Evolutionary conservation across 2,888 invertebrate species (phyloP).

Genomic region (Dendrolimus houi): DNA sequence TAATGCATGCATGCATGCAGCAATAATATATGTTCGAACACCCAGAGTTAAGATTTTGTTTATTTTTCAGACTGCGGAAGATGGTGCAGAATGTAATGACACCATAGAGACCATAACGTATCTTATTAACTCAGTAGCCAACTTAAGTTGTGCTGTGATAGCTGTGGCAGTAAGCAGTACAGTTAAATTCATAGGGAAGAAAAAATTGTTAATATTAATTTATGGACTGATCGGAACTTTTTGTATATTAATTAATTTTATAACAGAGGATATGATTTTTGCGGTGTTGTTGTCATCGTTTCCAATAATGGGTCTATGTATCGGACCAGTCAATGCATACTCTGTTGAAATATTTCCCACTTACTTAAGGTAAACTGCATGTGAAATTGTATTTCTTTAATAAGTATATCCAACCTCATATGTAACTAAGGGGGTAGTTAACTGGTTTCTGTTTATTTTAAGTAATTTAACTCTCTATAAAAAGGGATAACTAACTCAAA

Average conservation of each 20-base stretch:
- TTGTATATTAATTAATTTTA: slow-evolving; percentile 50
- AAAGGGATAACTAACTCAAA: no score
- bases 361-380: slow-evolving; percentile 43
- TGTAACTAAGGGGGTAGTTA: no score
- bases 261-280: slow-evolving; percentile 47
- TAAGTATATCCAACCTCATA: no score
- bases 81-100: slow-evolving; percentile 39
- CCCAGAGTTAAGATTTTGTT: background rate
- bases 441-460: no score
- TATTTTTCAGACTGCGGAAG: slow-evolving; percentile 35
- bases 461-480: no score
- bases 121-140: slow-evolving; percentile 46
- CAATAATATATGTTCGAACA: no score
- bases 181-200: slow-evolving; percentile 57
- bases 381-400: background rate
- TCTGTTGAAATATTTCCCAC: slow-evolving; percentile 65
- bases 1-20: no score
- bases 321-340: slow-evolving; percentile 64
- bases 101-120: slow-evolving; percentile 50
- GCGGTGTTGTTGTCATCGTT: slow-evolving; percentile 51
- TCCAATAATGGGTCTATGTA: slow-evolving; percentile 44
- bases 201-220: slow-evolving; percentile 39
- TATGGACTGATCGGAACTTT: slow-evolving; percentile 44
- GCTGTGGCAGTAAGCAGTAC: slow-evolving; percentile 43
- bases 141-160: slow-evolving; percentile 40